These are phyloP conservation scores for Diarsia mendica DNA, from an alignment of 2,888 invertebrate species.

Conservation along the genomic window DNA sequence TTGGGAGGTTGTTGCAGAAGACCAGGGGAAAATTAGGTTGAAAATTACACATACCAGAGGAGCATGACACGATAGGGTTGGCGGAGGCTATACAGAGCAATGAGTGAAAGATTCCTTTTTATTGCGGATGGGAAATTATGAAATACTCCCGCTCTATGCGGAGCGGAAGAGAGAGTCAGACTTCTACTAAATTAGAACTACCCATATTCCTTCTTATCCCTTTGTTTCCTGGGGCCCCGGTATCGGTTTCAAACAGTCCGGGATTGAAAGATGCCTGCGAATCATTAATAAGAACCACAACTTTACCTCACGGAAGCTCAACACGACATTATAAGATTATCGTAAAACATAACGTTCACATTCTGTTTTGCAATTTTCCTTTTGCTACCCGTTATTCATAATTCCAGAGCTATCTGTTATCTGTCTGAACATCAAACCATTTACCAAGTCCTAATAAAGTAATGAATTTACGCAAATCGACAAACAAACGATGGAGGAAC, in stretches of 20 bases:
- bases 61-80: not conserved
- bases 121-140: too few species aligned
- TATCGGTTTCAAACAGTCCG: too few species aligned
- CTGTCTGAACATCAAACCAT: constrained; percentile 44
- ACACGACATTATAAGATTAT: constrained; percentile 26
- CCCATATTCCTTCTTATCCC: too few species aligned
- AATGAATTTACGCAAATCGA: constrained; percentile 64
- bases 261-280: not conserved
- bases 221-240: too few species aligned
- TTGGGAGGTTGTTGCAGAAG: not conserved
- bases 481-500: constrained; percentile 51
- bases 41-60: too few species aligned
- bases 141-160: too few species aligned
- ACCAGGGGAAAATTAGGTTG: not conserved
- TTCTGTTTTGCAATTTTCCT: constrained; percentile 29
- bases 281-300: not conserved
- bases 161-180: too few species aligned
- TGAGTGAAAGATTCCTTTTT: not conserved
- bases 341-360: constrained; percentile 25
- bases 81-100: not conserved
- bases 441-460: constrained; percentile 61
- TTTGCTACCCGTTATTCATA: constrained; percentile 45
- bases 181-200: too few species aligned
- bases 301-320: not conserved
- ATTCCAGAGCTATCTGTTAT: constrained; percentile 38